These are phyloP conservation scores for Drosophila lacertosa DNA, from an alignment of 1,140 invertebrate species.

Conservation along the genomic window DNA sequence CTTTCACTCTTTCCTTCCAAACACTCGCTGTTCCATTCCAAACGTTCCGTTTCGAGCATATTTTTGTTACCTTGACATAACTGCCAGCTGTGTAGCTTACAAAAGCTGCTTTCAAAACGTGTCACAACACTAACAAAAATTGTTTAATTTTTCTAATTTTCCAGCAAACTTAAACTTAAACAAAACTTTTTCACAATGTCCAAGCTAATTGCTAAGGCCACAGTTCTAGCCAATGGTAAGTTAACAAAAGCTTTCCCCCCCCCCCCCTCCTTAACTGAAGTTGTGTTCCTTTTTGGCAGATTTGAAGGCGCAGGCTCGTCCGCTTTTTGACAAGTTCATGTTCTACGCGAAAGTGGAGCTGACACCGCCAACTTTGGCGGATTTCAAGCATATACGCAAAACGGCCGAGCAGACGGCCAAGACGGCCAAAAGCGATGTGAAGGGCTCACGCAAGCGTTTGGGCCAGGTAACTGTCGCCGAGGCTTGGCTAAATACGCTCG, in stretches of 20 bases:
- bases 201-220: constrained; percentile 46
- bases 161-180: background rate
- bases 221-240: constrained; percentile 23
- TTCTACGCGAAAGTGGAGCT: constrained; percentile 97
- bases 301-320: constrained; percentile 86
- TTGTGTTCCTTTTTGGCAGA: constrained; percentile 85
- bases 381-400: constrained; percentile 91
- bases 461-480: constrained; percentile 93
- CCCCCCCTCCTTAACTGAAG: no score
- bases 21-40: constrained; percentile 23
- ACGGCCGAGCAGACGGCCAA: constrained; percentile 89
- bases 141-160: background rate
- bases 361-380: constrained; percentile 92
- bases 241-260: no score
- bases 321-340: constrained; percentile 90
- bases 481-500: constrained; percentile 94
- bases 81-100: constrained; percentile 1
- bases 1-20: background rate
- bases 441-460: constrained; percentile 88
- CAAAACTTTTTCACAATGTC: constrained; percentile 46
- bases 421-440: constrained; percentile 86
- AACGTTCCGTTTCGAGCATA: background rate
- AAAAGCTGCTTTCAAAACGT: constrained; percentile 13
- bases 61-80: background rate
- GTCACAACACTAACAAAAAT: constrained; percentile 9